These are phyloP conservation scores for Pentalonia nigronervosa DNA, from an alignment of 1,140 invertebrate species.

Conservation along the genomic window DNA sequence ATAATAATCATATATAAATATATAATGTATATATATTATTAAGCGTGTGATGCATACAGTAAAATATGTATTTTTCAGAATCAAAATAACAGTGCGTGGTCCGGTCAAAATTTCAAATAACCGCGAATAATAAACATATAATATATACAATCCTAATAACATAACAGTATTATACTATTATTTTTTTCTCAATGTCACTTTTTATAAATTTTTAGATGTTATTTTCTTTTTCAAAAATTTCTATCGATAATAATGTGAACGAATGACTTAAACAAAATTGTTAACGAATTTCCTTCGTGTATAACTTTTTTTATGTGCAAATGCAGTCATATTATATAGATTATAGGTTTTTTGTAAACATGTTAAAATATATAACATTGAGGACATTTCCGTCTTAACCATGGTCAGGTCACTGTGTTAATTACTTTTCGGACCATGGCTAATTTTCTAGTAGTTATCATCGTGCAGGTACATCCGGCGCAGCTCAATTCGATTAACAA, in stretches of 20 bases:
- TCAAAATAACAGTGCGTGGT: not conserved
- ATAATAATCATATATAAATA: not conserved
- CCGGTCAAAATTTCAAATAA: not conserved
- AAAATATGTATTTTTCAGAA: slow-evolving; percentile 9
- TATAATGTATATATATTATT: not conserved
- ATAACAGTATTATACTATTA: not conserved
- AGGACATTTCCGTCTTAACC: slow-evolving; percentile 36
- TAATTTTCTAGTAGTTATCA: slow-evolving; percentile 13
- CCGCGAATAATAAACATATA: not conserved
- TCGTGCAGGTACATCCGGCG: slow-evolving; percentile 13
- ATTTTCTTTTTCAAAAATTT: not conserved
- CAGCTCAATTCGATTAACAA: not conserved
- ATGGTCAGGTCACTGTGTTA: slow-evolving; percentile 36
- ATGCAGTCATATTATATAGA: not conserved
- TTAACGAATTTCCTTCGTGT: not conserved
- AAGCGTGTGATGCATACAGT: not conserved
- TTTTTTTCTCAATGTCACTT: not conserved
- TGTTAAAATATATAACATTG: slow-evolving; percentile 31
- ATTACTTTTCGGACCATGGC: slow-evolving; percentile 31
- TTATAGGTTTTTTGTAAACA: not conserved
- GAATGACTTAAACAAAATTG: not conserved
- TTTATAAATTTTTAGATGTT: not conserved
- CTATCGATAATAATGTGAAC: not conserved
- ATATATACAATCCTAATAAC: not conserved
- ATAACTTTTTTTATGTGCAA: no score